Base-by-base conservation (phyloP, 2,113 vertebrate genomes). In the Pseudorasbora parva region DNA sequence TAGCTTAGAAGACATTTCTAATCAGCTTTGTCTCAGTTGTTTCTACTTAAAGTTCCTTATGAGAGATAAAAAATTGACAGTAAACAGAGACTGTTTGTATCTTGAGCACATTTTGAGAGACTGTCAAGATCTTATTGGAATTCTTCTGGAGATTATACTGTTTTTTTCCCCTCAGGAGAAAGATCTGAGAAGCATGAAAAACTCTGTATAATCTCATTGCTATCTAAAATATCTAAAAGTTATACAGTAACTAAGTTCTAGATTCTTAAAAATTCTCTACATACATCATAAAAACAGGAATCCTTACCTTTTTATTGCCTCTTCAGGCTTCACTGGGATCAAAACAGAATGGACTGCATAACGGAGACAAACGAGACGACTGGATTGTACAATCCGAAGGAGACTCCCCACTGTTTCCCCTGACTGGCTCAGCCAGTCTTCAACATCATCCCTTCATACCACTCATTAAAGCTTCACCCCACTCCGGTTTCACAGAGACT, bases 391-490 rank as follows among this genome's bases (percentile, higher is more conserved):
- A 25, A 30, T 77, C 33, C 5, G 33, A n/a, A 25, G 51, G 62
- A 82, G 56, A 78, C 80, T 72, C 73, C 84, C 80, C 75, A 47
- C 79, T 59, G 72, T 78, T 76, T 75, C 25, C 47, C 30, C 19
- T 77, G 62, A 23, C 77, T 59, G 74, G 8, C 8, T 75, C 25
- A 12, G 59, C 27, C 57, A 45, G 49, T 30, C 30, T 75, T 81
- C 62, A 80, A 49, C 80, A 82, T 82, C 80, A 71, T 85, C 78
- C 62, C 81, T 78, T 76, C 84, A 60, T 57, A 82, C 60, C 10
- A 8, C 84, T 77, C 80, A 82, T 86, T 82, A 86, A 17, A 78
- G 80, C 64, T 59, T 82, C 56, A 66, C 64, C 84, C 80, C 33
- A 21, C 84, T 82, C 80, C n/a, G 54, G 27, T 86, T 86, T 86